phyloP scores from a whole-genome alignment of 1,140 invertebrate genomes.

The Lucilia sericata region DNA sequence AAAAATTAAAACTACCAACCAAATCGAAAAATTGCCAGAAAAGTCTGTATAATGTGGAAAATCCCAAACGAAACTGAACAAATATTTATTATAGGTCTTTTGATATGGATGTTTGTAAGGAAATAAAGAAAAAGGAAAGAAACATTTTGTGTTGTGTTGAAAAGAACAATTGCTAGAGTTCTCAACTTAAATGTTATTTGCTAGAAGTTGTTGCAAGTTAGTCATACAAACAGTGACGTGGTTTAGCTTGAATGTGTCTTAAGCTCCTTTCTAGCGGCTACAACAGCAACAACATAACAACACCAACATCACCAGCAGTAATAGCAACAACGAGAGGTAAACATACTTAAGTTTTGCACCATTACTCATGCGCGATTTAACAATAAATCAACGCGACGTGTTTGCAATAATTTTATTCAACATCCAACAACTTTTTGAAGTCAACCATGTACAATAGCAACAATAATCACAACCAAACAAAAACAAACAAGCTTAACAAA shows the following conservation, averaged over 20 bases:
- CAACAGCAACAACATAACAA: constrained; percentile 7
- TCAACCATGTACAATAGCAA: constrained; percentile 17
- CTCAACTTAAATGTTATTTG: background rate
- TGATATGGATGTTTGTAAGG: constrained; percentile 8
- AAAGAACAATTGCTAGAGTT: constrained; percentile 29
- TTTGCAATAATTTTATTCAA: constrained; percentile 68
- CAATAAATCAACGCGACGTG: constrained; percentile 68
- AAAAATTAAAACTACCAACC: background rate
- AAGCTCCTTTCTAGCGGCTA: constrained; percentile 11
- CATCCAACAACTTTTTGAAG: constrained; percentile 50
- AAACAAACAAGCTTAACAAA: constrained; percentile 19
- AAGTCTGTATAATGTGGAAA: background rate
- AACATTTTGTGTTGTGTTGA: constrained; percentile 17
- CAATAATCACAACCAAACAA: constrained; percentile 15
- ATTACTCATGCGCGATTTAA: constrained; percentile 68
- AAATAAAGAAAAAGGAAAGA: background rate
- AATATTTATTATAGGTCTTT: constrained; percentile 1
- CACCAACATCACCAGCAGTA: constrained; percentile 35
- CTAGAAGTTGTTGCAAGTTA: constrained; percentile 25
- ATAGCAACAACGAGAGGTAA: constrained; percentile 60
- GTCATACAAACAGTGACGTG: constrained; percentile 30
- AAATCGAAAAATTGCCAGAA: background rate
- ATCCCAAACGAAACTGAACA: background rate
- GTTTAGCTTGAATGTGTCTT: constrained; percentile 28
- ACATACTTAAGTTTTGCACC: constrained; percentile 55